Conservation (phyloP, 2,113 vertebrate species). For the Cyprinodon tularosa region DNA sequence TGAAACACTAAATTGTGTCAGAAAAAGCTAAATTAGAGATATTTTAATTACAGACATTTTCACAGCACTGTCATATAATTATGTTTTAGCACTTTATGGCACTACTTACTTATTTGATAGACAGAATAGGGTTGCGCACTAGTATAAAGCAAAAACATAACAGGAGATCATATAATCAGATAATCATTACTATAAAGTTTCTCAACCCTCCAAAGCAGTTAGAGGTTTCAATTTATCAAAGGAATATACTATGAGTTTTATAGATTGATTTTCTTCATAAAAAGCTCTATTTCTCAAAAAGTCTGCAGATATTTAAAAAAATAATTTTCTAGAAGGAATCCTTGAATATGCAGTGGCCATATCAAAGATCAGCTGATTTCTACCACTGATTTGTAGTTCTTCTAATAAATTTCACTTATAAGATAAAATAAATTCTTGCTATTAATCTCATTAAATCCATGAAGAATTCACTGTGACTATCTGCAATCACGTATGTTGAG, state of each 20-base stretch:
- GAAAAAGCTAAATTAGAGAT: too few species aligned
- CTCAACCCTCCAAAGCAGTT: background rate
- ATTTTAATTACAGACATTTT: background rate
- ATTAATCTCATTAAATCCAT: background rate
- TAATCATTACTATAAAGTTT: background rate
- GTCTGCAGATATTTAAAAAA: background rate
- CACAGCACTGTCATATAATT: background rate
- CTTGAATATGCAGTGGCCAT: background rate
- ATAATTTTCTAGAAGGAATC: background rate
- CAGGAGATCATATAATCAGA: too few species aligned
- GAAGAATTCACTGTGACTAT: background rate
- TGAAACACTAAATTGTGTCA: background rate
- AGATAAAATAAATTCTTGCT: background rate
- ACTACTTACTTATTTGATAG: background rate
- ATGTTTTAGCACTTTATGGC: background rate
- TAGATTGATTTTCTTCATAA: background rate
- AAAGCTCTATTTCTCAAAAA: background rate
- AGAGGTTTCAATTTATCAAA: background rate
- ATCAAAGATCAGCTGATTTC: background rate
- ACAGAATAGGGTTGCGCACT: too few species aligned
- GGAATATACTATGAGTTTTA: background rate
- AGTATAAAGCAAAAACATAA: too few species aligned
- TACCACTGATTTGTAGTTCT: background rate
- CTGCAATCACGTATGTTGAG: too few species aligned
- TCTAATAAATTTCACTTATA: background rate